phyloP scores from a whole-genome alignment of 2,797 vertebrate species.

The Etheostoma perlongum region DNA sequence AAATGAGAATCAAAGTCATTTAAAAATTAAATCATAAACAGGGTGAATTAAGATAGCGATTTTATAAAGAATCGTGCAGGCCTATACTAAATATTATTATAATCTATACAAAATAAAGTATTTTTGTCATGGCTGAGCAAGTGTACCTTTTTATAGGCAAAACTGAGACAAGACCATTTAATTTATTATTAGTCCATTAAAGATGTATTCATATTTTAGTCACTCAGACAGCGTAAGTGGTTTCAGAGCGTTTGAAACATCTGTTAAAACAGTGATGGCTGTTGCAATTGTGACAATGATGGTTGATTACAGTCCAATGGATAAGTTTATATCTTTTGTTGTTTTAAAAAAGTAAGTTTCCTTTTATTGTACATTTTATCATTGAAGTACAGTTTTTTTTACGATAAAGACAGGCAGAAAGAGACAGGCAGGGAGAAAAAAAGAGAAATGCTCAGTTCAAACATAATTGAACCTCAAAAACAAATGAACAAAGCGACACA shows the following conservation, averaged over 20 bases:
- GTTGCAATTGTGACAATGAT: neutral
- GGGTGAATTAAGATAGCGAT: no score
- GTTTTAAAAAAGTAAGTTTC: neutral
- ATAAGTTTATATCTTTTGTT: slow-evolving; percentile 1
- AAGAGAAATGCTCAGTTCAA: slow-evolving; percentile 19
- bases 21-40: no score
- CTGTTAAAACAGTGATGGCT: neutral
- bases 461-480: slow-evolving; percentile 43
- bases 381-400: neutral
- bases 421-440: neutral
- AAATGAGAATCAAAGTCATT: no score
- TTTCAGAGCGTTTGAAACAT: neutral
- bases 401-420: slow-evolving; percentile 11
- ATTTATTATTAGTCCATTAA: neutral
- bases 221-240: neutral
- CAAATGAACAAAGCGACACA: slow-evolving; percentile 60
- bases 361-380: neutral
- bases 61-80: no score
- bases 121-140: slow-evolving; percentile 1
- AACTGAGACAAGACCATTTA: neutral
- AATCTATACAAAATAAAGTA: neutral
- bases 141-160: neutral
- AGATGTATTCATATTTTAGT: neutral
- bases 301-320: neutral
- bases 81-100: neutral